Evolutionary conservation across 2,888 invertebrate genomes (phyloP), one percentile per base, ranked within the genome.

Genomic region (Bombylius discolor): DNA sequence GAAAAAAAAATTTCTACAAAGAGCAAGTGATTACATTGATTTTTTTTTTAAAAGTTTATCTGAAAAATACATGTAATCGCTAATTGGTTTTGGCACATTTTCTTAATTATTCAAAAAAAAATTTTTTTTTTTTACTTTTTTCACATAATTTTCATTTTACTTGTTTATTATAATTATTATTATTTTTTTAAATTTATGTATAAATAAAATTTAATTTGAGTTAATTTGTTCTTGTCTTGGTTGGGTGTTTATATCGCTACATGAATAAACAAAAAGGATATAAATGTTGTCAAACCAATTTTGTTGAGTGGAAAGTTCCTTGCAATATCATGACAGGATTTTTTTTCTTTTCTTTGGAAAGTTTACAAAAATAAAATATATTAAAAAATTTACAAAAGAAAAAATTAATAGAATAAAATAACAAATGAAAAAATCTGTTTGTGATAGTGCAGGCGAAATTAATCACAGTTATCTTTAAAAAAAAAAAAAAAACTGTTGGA

Each of bases 241-340:
- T 23, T 23, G 23, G 23, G 23, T 23, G 23, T 23, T 23, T 23
- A 23, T 23, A 23, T 23, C 44, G 44, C 44, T 44, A 44, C 44
- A 44, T 12, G 4, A 44, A 44, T 5, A 44, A 44, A 44, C 1
- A 5, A 44, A 44, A 5, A 13, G 7, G 5, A 44, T 4, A 44
- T 23, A 23, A 23, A 23, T 63, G 66, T 71, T 73, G 74, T 73
- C 73, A 74, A 72, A 73, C 73, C 67, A 73, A 71, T 74, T 74
- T 73, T 74, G 73, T 69, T 74, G 74, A 74, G 73, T 71, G 72
- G 67, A 69, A 67, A 70, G 68, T 72, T 68, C 73, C 74, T 73
- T 74, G 71, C 69, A 64, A 60, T 52, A 51, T 44, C 55, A 31
- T 48, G 47, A 39, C 12, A 45, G 8, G 13, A 39, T 23, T n/a